Evolutionary conservation across 30 jellyfish, hydroid and myxozoan genomes (phyloP).

Genomic region (Aurelia aurita): DNA sequence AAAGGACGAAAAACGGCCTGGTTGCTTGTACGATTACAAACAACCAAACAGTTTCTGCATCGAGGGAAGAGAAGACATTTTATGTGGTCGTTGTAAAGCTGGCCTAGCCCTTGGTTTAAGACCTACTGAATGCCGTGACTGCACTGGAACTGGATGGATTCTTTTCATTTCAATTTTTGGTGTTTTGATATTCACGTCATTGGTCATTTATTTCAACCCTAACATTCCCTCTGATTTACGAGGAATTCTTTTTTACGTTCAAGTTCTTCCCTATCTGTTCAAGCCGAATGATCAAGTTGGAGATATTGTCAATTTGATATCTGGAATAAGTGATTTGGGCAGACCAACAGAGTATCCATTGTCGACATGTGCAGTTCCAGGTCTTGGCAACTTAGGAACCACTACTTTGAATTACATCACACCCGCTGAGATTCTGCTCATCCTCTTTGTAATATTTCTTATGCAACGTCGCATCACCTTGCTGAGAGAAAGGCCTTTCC

Average conservation of each 20-base stretch:
- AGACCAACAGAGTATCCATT: slow-evolving; percentile 69
- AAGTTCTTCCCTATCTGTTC: slow-evolving; percentile 71
- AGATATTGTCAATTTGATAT: slow-evolving; percentile 20
- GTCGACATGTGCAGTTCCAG: slow-evolving; percentile 53
- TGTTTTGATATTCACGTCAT: slow-evolving; percentile 34
- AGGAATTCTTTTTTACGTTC: slow-evolving; percentile 62
- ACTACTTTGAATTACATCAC: slow-evolving; percentile 60
- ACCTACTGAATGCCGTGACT: slow-evolving; percentile 61
- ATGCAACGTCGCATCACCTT: slow-evolving; percentile 26
- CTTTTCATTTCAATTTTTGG: slow-evolving; percentile 33
- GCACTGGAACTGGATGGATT: slow-evolving; percentile 32
- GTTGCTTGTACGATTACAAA: slow-evolving; percentile 58
- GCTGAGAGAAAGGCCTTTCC: slow-evolving; percentile 47
- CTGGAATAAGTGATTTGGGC: slow-evolving; percentile 60
- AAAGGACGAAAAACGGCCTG: slow-evolving; percentile 24
- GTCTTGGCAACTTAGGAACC: slow-evolving; percentile 56
- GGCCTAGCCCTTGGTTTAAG: slow-evolving; percentile 54
- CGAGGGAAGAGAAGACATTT: slow-evolving; percentile 53
- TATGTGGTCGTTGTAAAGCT: slow-evolving; percentile 73
- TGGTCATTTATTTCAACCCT: slow-evolving; percentile 59
- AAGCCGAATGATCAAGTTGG: slow-evolving; percentile 70
- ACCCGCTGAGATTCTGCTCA: slow-evolving; percentile 53
- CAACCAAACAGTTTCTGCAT: slow-evolving; percentile 65
- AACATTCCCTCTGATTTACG: slow-evolving; percentile 59
- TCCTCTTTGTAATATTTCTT: slow-evolving; percentile 12